Percentiles rank a stretch among this genome's conserved stretches.
Conservation (phyloP, 2,888 invertebrate genomes). For the Macrosiphum euphorbiae region DNA sequence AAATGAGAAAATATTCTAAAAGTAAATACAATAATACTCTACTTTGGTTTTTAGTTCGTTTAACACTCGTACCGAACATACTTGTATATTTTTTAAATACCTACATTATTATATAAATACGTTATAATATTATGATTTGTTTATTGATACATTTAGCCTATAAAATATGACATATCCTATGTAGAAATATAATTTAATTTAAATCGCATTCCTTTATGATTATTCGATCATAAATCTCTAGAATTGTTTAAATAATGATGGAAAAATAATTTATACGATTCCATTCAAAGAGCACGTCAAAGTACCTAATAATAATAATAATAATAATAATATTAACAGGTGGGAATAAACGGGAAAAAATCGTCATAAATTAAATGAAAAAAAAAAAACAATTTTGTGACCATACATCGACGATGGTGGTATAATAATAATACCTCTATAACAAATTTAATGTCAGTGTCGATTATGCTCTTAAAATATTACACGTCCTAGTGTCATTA, state of each 20-base stretch:
- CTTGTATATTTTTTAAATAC: neutral
- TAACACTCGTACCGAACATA: neutral
- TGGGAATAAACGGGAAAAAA: neutral
- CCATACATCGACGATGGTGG: neutral
- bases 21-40: neutral
- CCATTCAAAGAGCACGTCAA: neutral
- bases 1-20: neutral
- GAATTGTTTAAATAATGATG: neutral
- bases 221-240: neutral
- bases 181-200: neutral
- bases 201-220: neutral
- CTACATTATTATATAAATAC: neutral
- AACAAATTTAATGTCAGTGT: constrained; percentile 11
- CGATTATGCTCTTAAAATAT: constrained; percentile 22
- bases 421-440: neutral
- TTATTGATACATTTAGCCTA: neutral
- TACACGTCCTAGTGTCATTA: neutral
- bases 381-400: neutral
- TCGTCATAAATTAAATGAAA: neutral
- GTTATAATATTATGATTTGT: neutral
- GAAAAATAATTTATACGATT: neutral
- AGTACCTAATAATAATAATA: neutral
- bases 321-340: neutral
- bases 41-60: neutral
- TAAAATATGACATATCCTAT: neutral